Evolutionary conservation across 2,888 invertebrate species (phyloP).

Genomic region (Diarsia dahlii): DNA sequence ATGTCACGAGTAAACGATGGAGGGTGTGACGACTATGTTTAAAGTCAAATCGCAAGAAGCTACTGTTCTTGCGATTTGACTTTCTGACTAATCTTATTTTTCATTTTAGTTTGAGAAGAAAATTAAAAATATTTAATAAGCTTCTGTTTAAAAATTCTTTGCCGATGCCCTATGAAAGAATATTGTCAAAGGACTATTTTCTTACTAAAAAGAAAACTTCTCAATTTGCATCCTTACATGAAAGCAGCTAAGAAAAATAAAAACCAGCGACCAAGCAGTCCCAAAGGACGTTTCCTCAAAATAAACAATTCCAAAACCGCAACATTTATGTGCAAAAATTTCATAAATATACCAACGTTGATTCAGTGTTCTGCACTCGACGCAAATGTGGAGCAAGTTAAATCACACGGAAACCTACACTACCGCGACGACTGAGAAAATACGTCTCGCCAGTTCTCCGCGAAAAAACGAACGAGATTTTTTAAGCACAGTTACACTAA

Average conservation of each 20-base stretch:
- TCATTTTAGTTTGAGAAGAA: too few relatives aligned
- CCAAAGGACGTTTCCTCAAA: conserved; percentile 25
- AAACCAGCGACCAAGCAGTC: background rate
- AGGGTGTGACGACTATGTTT: too few relatives aligned
- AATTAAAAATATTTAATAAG: too few relatives aligned
- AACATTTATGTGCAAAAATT: conserved; percentile 55
- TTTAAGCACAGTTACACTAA: background rate
- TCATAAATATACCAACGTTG: conserved; percentile 61
- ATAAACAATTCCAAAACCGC: conserved; percentile 47
- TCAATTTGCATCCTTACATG: background rate
- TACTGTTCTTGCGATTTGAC: too few relatives aligned
- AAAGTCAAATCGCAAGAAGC: too few relatives aligned
- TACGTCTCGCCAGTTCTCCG: conserved; percentile 35
- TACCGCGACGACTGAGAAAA: conserved; percentile 59
- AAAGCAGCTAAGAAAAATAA: conserved; percentile 8
- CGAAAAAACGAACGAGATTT: conserved; percentile 12
- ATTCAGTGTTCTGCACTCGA: conserved; percentile 65
- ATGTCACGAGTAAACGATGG: too few relatives aligned
- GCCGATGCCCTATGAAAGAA: too few relatives aligned
- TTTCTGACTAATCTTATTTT: too few relatives aligned
- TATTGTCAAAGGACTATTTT: too few relatives aligned
- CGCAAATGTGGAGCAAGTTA: conserved; percentile 67
- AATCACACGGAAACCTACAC: conserved; percentile 75
- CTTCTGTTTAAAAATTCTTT: too few relatives aligned
- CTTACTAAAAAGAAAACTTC: background rate